Conservation (phyloP, 2,797 vertebrate genomes). For the Galaxias olidus region DNA sequence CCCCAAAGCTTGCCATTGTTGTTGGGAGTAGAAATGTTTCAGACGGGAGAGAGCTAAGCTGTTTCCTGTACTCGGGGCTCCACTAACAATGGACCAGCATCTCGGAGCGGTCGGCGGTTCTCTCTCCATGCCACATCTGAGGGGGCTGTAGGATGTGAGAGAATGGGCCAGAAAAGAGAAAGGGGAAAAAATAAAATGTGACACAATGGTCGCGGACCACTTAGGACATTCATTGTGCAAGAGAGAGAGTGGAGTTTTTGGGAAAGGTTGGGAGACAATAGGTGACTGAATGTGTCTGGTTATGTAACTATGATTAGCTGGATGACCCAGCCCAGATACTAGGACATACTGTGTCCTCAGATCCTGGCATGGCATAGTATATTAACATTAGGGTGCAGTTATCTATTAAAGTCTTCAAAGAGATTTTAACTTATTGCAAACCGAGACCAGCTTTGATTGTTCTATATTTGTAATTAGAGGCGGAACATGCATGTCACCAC, state of each 20-base stretch:
- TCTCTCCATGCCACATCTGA: slow-evolving; percentile 56
- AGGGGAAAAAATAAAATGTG: slow-evolving; percentile 55
- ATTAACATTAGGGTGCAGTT: too few relatives aligned
- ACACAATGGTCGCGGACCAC: slow-evolving; percentile 52
- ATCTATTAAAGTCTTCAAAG: too few relatives aligned
- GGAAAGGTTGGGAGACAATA: slow-evolving; percentile 57
- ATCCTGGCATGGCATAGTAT: too few relatives aligned
- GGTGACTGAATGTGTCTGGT: slow-evolving; percentile 18
- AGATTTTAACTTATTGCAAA: too few relatives aligned
- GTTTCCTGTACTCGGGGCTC: slow-evolving; percentile 69
- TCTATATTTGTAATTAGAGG: too few relatives aligned
- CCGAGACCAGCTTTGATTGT: too few relatives aligned
- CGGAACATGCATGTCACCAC: too few relatives aligned
- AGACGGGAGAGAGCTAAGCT: slow-evolving; percentile 54
- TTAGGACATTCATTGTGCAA: slow-evolving; percentile 21
- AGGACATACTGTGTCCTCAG: too few relatives aligned
- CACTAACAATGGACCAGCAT: slow-evolving; percentile 66
- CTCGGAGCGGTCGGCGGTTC: slow-evolving; percentile 61
- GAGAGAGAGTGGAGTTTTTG: slow-evolving; percentile 40
- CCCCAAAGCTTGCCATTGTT: slow-evolving; percentile 71
- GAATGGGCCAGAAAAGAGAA: slow-evolving; percentile 67
- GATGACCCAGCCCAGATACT: slow-evolving; percentile 39
- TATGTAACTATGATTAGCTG: slow-evolving; percentile 25
- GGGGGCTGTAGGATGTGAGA: slow-evolving; percentile 62
- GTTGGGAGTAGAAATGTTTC: slow-evolving; percentile 67